Evolutionary conservation across 2,888 invertebrate species (phyloP).

Genomic region (Synergus umbraculus): DNA sequence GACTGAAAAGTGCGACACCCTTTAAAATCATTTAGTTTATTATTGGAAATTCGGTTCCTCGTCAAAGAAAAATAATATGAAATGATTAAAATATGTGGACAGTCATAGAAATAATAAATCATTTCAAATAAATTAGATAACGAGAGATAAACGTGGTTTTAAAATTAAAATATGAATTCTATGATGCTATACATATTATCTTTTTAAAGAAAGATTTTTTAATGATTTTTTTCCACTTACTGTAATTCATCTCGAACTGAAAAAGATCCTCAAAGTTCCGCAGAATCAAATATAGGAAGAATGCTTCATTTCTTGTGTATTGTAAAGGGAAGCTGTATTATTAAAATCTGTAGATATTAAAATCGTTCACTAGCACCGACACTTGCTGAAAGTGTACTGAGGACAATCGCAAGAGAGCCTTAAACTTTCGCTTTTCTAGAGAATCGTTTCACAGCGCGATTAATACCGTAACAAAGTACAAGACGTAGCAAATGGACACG

Average conservation of each 20-base stretch:
- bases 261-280: background rate
- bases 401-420: conserved; percentile 1
- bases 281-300: background rate
- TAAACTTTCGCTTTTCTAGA: conserved; percentile 2
- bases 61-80: background rate
- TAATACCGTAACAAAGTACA: conserved; percentile 2
- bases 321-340: background rate
- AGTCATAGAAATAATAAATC: background rate
- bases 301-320: background rate
- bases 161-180: no score
- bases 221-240: background rate
- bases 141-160: no score
- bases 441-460: conserved; percentile 1
- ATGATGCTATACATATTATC: no score
- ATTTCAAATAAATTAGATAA: no score
- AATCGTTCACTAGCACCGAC: background rate
- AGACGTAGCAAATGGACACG: background rate
- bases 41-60: background rate
- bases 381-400: conserved; percentile 14
- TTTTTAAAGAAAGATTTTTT: background rate
- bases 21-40: background rate
- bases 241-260: background rate
- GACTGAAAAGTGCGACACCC: background rate
- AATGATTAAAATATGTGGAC: background rate
- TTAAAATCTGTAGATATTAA: background rate